Evolutionary conservation across 2,888 invertebrate genomes (phyloP).

Genomic region (Dolichomitus sp.): DNA sequence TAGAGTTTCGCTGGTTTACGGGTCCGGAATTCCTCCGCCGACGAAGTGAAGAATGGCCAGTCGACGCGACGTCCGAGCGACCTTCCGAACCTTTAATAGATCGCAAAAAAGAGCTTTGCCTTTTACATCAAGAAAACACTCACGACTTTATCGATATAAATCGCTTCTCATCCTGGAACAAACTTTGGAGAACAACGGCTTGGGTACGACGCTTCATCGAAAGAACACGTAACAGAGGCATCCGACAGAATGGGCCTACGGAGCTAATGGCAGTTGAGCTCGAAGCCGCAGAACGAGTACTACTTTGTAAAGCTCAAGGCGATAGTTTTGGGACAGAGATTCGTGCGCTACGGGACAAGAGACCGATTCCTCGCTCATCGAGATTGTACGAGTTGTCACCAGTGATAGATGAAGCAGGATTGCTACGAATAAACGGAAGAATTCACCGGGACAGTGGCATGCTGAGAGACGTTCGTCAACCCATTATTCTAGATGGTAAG

Average conservation of each 20-base stretch:
- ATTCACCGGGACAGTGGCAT: not conserved
- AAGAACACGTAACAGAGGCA: not conserved
- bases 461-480: not conserved
- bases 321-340: slow-evolving; percentile 54
- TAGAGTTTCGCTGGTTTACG: slow-evolving; percentile 10
- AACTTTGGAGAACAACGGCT: not conserved
- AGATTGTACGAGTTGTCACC: not conserved
- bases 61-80: not conserved
- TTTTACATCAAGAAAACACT: not conserved
- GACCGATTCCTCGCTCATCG: not conserved
- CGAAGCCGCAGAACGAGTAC: not conserved
- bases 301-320: not conserved
- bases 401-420: not conserved
- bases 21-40: slow-evolving; percentile 25
- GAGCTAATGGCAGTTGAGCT: not conserved
- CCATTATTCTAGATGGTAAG: not conserved
- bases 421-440: not conserved
- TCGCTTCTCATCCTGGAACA: slow-evolving; percentile 24
- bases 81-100: not conserved
- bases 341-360: not conserved
- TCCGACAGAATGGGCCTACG: not conserved
- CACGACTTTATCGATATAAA: slow-evolving; percentile 69
- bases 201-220: not conserved
- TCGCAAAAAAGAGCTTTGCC: not conserved
- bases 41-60: not conserved